Conservation (phyloP, 2,888 invertebrate genomes). For the Cyclophora punctaria region DNA sequence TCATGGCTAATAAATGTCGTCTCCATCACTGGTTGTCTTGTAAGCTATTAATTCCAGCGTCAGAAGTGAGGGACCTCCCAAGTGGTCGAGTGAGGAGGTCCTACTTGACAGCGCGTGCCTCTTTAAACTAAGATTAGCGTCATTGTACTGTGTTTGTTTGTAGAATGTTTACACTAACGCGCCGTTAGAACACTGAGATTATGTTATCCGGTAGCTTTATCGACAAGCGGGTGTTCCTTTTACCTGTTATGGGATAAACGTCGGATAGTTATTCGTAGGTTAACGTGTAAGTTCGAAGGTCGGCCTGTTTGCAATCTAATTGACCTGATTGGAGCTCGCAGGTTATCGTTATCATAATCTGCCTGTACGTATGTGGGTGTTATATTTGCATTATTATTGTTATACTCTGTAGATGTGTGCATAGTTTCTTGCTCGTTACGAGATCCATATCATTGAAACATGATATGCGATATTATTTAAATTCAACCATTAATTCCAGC, state of each 20-base stretch:
- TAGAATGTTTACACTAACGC: slow-evolving; percentile 24
- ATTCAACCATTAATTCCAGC: too few species aligned
- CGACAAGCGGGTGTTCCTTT: slow-evolving; percentile 31
- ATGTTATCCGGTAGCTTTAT: slow-evolving; percentile 25
- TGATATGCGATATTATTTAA: too few species aligned
- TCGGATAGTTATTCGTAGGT: slow-evolving; percentile 21
- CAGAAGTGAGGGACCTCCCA: slow-evolving; percentile 55
- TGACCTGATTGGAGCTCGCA: slow-evolving; percentile 28
- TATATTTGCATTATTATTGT: slow-evolving; percentile 3
- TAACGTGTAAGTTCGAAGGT: slow-evolving; percentile 32
- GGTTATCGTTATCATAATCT: slow-evolving; percentile 14
- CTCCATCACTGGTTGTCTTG: slow-evolving; percentile 34
- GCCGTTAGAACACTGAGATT: slow-evolving; percentile 25
- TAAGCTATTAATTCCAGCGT: slow-evolving; percentile 54
- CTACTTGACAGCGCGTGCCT: slow-evolving; percentile 43
- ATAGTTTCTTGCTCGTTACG: slow-evolving; percentile 1
- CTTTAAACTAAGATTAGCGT: slow-evolving; percentile 40
- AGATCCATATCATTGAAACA: too few species aligned
- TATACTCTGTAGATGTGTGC: not conserved
- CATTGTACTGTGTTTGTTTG: slow-evolving; percentile 16
- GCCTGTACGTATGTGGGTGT: slow-evolving; percentile 3
- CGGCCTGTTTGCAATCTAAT: slow-evolving; percentile 25
- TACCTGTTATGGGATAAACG: slow-evolving; percentile 38
- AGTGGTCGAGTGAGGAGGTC: slow-evolving; percentile 38
- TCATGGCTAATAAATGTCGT: slow-evolving; percentile 36